phyloP scores from a whole-genome alignment of 2,797 vertebrate genomes.

The Falco columbarius region DNA sequence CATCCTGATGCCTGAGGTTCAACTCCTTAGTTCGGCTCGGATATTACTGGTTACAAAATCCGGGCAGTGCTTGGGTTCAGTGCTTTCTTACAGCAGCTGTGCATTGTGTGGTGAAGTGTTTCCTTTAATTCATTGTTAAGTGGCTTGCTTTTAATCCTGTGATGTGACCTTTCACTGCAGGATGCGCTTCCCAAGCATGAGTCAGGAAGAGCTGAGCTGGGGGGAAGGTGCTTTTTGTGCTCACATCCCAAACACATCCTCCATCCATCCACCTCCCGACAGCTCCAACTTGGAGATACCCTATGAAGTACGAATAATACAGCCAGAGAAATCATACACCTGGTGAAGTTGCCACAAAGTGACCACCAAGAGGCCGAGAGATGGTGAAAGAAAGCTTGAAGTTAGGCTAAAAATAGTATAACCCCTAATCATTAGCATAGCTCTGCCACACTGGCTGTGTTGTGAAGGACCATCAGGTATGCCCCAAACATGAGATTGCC shows the following conservation, averaged over 20 bases:
- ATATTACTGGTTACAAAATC: not conserved
- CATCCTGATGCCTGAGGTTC: not conserved
- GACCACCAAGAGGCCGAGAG: not conserved
- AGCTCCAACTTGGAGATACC: not conserved
- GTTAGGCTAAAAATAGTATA: not conserved
- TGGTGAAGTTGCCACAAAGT: not conserved
- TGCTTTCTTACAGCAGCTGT: slow-evolving; percentile 3
- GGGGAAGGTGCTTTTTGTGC: not conserved
- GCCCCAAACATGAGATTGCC: not conserved
- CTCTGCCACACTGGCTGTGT: not conserved
- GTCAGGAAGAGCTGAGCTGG: not conserved
- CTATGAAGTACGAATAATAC: not conserved
- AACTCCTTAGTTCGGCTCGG: not conserved
- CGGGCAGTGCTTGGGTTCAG: not conserved
- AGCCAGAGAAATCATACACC: not conserved
- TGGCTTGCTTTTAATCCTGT: not conserved
- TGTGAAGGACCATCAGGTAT: not conserved
- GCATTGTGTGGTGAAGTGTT: not conserved
- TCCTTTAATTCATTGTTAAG: not conserved
- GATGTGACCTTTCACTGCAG: not conserved
- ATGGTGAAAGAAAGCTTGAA: not conserved
- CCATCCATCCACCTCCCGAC: not conserved
- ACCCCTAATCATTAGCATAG: not conserved
- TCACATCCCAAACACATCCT: not conserved
- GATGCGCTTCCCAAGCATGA: not conserved